These are phyloP conservation scores for Pseudopleuronectes americanus DNA, from an alignment of 2,797 vertebrate genomes.

Conservation along the genomic window DNA sequence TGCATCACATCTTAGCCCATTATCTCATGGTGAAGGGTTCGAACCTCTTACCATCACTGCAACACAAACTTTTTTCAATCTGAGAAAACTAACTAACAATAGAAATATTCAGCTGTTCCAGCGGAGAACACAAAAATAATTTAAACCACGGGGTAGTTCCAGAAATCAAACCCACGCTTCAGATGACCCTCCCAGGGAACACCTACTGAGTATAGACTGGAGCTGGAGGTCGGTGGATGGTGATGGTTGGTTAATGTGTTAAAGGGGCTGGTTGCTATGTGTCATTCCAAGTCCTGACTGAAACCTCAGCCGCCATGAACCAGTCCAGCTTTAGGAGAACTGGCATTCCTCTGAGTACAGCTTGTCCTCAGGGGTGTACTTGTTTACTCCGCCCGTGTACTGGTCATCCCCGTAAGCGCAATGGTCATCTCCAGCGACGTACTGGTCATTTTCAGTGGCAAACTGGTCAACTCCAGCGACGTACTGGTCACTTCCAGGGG, in stretches of 20 bases:
- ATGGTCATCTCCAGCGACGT: no score
- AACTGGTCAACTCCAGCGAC: not conserved
- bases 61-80: not conserved
- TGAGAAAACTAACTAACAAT: not conserved
- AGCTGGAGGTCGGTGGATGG: constrained; percentile 36
- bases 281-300: constrained; percentile 58
- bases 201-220: constrained; percentile 25
- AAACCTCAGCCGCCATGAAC: constrained; percentile 33
- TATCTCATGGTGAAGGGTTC: not conserved
- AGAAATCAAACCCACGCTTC: constrained; percentile 15
- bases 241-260: constrained; percentile 58
- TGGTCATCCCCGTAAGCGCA: not conserved
- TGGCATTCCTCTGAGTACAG: constrained; percentile 70
- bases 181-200: not conserved
- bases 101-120: not conserved
- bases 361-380: constrained; percentile 52
- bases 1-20: not conserved
- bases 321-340: constrained; percentile 59
- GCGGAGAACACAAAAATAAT: constrained; percentile 1
- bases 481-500: constrained; percentile 7
- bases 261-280: constrained; percentile 70
- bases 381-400: not conserved
- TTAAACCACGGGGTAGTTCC: constrained; percentile 12
- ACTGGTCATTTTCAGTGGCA: not conserved
- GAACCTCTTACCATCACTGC: not conserved